Percentiles rank a stretch among this genome's conserved stretches.
These are phyloP conservation scores for Trachops cirrhosus DNA, from an alignment of 2,797 vertebrate species.

Conservation along the genomic window DNA sequence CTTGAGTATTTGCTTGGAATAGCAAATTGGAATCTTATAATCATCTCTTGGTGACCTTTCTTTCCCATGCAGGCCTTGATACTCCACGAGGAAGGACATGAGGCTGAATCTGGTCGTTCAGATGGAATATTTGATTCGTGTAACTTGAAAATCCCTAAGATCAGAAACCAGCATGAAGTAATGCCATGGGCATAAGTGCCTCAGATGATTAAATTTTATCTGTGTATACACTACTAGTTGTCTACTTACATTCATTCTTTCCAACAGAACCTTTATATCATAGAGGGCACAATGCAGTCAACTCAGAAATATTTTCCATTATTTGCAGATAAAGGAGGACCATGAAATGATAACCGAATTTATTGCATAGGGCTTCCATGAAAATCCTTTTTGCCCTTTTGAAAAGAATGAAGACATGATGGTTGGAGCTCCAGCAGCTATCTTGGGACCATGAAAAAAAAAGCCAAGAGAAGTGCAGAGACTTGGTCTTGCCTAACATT, in stretches of 20 bases:
- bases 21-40: slow-evolving; percentile 25
- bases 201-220: neutral
- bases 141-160: neutral
- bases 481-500: neutral
- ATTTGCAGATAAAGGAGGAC: neutral
- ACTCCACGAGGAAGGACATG: neutral
- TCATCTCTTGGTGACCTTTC: neutral
- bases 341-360: neutral
- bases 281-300: neutral
- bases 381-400: neutral
- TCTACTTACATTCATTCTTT: neutral
- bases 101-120: neutral
- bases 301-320: neutral
- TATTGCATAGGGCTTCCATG: neutral
- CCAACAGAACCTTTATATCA: neutral
- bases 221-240: neutral
- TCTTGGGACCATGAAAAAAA: neutral
- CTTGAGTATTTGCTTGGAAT: neutral
- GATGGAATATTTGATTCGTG: neutral
- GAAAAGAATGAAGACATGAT: neutral
- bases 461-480: neutral
- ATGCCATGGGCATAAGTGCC: neutral
- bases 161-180: neutral
- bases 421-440: neutral
- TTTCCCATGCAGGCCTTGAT: neutral